Evolutionary conservation across 1,140 invertebrate species (phyloP), one percentile per base, ranked within the genome.

Genomic region (Amyelois transitella): DNA sequence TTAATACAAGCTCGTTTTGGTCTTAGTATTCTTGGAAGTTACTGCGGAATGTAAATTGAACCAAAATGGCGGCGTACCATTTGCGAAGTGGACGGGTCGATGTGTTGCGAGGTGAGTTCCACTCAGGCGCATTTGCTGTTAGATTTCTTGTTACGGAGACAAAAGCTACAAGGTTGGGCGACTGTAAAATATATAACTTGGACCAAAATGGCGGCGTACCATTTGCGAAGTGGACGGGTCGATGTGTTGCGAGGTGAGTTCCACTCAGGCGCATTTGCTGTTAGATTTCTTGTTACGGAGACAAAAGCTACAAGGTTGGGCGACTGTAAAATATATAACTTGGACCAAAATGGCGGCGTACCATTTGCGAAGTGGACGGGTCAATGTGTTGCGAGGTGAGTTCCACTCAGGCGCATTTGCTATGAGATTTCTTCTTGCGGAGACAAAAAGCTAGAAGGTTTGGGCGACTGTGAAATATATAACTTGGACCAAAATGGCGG

Each of bases 301-400:
- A n/a, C 92, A 91, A 76, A 94, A 94, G 63, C 92, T 92, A 65
- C 91, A 91, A 0, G 92, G 84, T n/a, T n/a, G n/a, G n/a, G n/a
- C n/a, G n/a, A n/a, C n/a, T n/a, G n/a, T n/a, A n/a, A n/a, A n/a
- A n/a, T n/a, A 3, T n/a, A 45, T 18, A 49, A 22, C 22, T 55
- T 45, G 18, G 7, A 53, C 45, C 24, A 24, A 25, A 45, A 55
- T 28, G 25, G 12, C n/a, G n/a, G n/a, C n/a, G n/a, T 53, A 81
- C 83, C 79, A 77, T 81, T 43, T 86, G 80, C 6, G 81, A 84
- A 21, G 52, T 72, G 51, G 80, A 82, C 0, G 72, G 66, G 56
- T 88, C 88, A 18, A 86, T 72, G 60, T 76, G 75, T 0, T 88
- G 82, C 12, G 88, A 87, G 3, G 87, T 86, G 7, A 93, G 74